Conservation (phyloP, 2,888 invertebrate genomes). For the Rotaria sp. region DNA sequence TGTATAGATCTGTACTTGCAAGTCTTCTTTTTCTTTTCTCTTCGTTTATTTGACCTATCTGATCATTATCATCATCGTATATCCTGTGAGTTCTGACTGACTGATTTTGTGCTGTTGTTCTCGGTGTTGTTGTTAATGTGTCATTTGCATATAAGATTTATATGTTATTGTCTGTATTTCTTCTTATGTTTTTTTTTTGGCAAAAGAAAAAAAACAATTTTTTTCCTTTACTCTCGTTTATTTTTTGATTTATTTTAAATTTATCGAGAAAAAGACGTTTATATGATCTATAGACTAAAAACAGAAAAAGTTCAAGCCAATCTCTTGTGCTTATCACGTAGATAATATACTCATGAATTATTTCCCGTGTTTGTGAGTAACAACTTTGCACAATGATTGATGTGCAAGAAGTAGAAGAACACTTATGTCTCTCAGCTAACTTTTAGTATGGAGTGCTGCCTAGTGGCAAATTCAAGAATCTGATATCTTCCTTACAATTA, state of each 20-base stretch:
- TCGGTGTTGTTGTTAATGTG: slow-evolving; percentile 9
- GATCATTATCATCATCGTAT: neutral
- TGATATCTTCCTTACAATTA: too few species aligned
- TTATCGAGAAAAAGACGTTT: neutral
- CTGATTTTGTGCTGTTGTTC: slow-evolving; percentile 21
- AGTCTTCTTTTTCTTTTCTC: neutral
- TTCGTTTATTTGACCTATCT: neutral
- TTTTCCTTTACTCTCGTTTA: neutral
- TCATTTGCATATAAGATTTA: slow-evolving; percentile 15
- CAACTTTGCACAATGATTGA: too few species aligned
- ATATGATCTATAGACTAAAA: too few species aligned
- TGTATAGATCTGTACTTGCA: neutral
- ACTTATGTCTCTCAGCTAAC: too few species aligned
- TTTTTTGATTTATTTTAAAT: neutral
- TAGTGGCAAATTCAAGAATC: too few species aligned
- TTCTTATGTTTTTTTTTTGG: neutral
- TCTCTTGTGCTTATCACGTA: too few species aligned
- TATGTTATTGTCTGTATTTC: slow-evolving; percentile 17
- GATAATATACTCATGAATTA: too few species aligned
- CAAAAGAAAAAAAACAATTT: neutral
- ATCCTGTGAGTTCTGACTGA: slow-evolving; percentile 14
- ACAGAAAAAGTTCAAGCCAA: too few species aligned
- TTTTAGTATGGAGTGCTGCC: too few species aligned
- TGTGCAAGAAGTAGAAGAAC: too few species aligned
- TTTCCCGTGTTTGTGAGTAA: too few species aligned